Percentiles rank a stretch among this genome's conserved stretches.
phyloP scores from a whole-genome alignment of 2,888 invertebrate species.

The Sacculina carcini region DNA sequence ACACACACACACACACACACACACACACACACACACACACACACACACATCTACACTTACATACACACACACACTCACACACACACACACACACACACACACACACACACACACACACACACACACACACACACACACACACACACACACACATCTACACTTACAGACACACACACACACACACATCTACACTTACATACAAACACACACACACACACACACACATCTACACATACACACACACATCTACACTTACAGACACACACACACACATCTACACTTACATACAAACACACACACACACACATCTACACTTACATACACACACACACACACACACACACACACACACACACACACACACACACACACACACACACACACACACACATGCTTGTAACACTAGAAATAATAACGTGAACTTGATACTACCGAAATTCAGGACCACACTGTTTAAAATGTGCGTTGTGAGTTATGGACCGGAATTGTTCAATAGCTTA shows the following conservation, averaged over 20 bases:
- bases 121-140: background rate
- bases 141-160: background rate
- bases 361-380: background rate
- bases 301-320: background rate
- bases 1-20: background rate
- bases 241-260: background rate
- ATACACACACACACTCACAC: background rate
- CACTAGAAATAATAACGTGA: too few relatives aligned
- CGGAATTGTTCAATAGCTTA: too few relatives aligned
- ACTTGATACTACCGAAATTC: too few relatives aligned
- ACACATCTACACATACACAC: background rate
- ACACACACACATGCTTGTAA: too few relatives aligned
- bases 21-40: background rate
- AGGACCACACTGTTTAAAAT: too few relatives aligned
- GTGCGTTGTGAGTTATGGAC: too few relatives aligned
- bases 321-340: background rate
- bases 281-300: background rate
- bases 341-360: background rate
- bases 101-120: background rate
- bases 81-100: background rate
- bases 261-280: background rate
- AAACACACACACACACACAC: background rate
- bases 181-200: background rate
- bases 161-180: background rate
- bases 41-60: background rate